Conservation (phyloP, 2,797 vertebrate genomes). For the Tokudaia tokunoshimensis region DNA sequence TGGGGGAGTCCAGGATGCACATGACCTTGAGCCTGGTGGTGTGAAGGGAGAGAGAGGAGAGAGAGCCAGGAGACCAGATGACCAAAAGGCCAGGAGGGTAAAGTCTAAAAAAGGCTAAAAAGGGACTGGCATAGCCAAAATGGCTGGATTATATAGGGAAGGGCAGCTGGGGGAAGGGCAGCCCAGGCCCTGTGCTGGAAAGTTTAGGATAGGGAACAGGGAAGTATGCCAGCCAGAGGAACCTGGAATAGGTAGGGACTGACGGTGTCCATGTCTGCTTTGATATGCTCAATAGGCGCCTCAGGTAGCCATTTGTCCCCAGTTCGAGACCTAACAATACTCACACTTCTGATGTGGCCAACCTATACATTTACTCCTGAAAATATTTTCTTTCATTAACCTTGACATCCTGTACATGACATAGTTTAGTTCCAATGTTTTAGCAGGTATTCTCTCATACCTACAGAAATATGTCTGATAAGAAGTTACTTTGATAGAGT, state of each 20-base stretch:
- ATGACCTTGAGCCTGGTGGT: neutral
- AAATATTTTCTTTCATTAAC: neutral
- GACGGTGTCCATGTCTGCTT: neutral
- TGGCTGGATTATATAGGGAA: neutral
- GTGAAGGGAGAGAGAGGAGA: neutral
- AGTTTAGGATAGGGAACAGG: neutral
- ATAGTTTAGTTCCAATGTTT: neutral
- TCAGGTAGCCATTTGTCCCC: neutral
- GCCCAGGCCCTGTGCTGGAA: neutral
- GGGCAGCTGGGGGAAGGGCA: neutral
- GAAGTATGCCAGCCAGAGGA: neutral
- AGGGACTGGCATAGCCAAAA: neutral
- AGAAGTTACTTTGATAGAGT: neutral
- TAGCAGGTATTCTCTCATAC: no score
- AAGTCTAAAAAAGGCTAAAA: neutral
- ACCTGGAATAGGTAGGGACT: neutral
- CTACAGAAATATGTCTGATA: neutral
- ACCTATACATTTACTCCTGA: neutral
- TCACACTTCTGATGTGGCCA: neutral
- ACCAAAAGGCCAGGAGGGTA: neutral
- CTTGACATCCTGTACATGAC: neutral
- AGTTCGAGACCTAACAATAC: neutral
- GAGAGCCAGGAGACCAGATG: neutral
- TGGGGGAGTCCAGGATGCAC: neutral
- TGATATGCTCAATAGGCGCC: neutral